phyloP scores from a whole-genome alignment of 2,113 vertebrate genomes.

The Labeo rohita region DNA sequence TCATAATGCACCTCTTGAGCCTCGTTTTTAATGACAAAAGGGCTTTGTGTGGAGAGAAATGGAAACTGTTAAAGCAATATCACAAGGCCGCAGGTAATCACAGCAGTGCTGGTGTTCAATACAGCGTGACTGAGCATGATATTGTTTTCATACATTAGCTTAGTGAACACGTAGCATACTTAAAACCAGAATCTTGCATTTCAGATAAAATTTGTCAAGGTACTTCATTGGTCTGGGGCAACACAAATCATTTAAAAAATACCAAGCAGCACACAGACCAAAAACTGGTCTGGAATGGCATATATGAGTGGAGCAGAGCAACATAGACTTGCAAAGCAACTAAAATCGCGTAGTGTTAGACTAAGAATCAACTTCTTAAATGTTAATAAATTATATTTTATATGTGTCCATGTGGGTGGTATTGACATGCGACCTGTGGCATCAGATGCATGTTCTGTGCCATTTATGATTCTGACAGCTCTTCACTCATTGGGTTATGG shows the following conservation, averaged over 20 bases:
- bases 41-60: neutral
- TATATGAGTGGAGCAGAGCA: neutral
- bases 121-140: neutral
- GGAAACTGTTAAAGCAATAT: neutral
- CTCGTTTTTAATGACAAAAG: neutral
- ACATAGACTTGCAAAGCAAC: neutral
- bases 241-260: too few species aligned
- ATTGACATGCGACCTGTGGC: neutral
- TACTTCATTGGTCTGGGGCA: too few species aligned
- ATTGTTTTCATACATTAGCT: neutral
- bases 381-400: neutral
- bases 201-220: neutral
- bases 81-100: neutral
- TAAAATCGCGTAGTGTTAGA: neutral
- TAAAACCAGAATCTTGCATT: neutral
- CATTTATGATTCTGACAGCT: neutral
- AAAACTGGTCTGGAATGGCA: neutral
- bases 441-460: neutral
- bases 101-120: neutral
- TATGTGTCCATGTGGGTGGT: neutral
- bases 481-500: neutral
- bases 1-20: neutral
- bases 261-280: neutral
- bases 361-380: neutral
- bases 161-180: neutral